Evolutionary conservation across 2,888 invertebrate genomes (phyloP).

Genomic region (Zygaena filipendulae): DNA sequence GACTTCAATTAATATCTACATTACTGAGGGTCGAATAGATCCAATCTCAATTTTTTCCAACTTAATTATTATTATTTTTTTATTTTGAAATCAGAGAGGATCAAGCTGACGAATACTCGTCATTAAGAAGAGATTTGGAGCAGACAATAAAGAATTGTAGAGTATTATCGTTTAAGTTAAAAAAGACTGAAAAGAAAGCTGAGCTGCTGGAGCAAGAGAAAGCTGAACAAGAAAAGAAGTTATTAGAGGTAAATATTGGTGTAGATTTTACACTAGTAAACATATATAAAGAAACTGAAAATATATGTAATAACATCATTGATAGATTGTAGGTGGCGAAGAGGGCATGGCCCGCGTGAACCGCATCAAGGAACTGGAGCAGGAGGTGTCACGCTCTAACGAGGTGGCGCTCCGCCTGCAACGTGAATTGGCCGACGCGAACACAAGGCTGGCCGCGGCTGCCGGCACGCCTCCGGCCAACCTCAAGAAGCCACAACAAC

Average conservation of each 20-base stretch:
- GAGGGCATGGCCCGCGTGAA: slow-evolving; percentile 72
- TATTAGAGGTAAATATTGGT: slow-evolving; percentile 51
- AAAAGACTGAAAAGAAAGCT: slow-evolving; percentile 92
- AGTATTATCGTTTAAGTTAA: slow-evolving; percentile 96
- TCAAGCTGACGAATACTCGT: slow-evolving; percentile 96
- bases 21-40: too few species aligned
- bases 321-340: slow-evolving; percentile 65
- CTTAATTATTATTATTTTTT: too few species aligned
- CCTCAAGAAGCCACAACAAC: slow-evolving; percentile 70
- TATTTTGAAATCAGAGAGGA: slow-evolving; percentile 94
- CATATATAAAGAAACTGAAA: too few species aligned
- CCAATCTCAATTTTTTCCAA: too few species aligned
- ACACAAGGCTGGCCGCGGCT: slow-evolving; percentile 59
- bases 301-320: too few species aligned
- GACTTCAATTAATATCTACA: slow-evolving; percentile 2
- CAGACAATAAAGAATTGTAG: slow-evolving; percentile 98
- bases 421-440: slow-evolving; percentile 75
- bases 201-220: slow-evolving; percentile 91
- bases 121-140: slow-evolving; percentile 94
- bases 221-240: slow-evolving; percentile 75
- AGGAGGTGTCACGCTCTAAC: slow-evolving; percentile 84
- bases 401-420: slow-evolving; percentile 78
- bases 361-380: slow-evolving; percentile 83
- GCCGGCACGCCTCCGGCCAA: slow-evolving; percentile 43
- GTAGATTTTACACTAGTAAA: background rate